Conservation (phyloP, 1,140 invertebrate genomes). For the Drosophila carrolli region DNA sequence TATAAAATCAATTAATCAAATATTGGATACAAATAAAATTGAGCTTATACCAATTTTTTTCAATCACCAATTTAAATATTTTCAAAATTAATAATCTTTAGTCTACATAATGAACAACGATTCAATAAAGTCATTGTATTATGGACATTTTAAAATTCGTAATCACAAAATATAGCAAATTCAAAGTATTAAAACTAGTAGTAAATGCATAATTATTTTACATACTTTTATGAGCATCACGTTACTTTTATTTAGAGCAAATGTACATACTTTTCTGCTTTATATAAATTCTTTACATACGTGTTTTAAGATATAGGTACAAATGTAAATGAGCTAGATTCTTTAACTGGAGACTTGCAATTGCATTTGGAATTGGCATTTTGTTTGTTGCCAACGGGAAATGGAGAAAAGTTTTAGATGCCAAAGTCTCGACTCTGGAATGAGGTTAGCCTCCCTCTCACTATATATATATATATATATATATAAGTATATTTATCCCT, state of each 20-base stretch:
- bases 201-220: too few species aligned
- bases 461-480: neutral
- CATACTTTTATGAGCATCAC: neutral
- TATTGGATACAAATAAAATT: too few species aligned
- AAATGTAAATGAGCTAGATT: slow-evolving; percentile 11
- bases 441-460: slow-evolving; percentile 30
- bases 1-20: too few species aligned
- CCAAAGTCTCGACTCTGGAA: slow-evolving; percentile 45
- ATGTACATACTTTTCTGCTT: neutral
- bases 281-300: slow-evolving; percentile 12
- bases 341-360: slow-evolving; percentile 27
- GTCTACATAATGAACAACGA: too few species aligned
- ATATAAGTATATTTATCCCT: neutral
- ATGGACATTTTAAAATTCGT: too few species aligned
- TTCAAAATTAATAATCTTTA: too few species aligned
- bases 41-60: too few species aligned
- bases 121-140: too few species aligned
- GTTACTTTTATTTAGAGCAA: slow-evolving; percentile 1
- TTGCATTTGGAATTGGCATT: slow-evolving; percentile 61
- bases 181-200: too few species aligned
- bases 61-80: too few species aligned
- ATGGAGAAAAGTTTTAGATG: slow-evolving; percentile 56
- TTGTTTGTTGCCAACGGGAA: slow-evolving; percentile 52
- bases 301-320: slow-evolving; percentile 3
- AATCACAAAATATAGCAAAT: too few species aligned